Conservation (phyloP, 2,888 invertebrate genomes). For the Cremastobaeus sp. region DNA sequence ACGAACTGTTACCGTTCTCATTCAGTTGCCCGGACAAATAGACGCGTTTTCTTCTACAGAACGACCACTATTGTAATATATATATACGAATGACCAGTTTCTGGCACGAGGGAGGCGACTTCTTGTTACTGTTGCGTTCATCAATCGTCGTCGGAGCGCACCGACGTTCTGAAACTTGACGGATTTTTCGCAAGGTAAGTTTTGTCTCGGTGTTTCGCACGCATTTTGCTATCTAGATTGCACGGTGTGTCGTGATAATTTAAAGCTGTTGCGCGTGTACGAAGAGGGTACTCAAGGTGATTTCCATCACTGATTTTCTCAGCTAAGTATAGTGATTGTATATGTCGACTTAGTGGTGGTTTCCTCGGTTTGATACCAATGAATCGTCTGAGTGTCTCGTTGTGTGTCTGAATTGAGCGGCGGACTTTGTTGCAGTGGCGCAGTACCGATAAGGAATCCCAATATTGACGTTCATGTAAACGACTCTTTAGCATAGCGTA, state of each 20-base stretch:
- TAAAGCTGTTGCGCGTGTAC: constrained; percentile 7
- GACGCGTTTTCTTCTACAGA: too few species aligned
- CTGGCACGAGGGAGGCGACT: too few species aligned
- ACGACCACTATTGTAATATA: background rate
- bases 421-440: constrained; percentile 44
- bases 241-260: constrained; percentile 21
- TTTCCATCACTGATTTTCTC: constrained; percentile 54
- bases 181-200: constrained; percentile 22
- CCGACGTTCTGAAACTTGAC: too few species aligned
- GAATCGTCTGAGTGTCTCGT: constrained; percentile 35
- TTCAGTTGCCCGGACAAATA: background rate
- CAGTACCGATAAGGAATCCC: constrained; percentile 45
- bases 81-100: background rate
- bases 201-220: constrained; percentile 7
- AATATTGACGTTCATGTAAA: constrained; percentile 57
- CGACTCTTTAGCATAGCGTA: constrained; percentile 60
- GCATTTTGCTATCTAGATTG: constrained; percentile 46
- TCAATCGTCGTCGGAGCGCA: too few species aligned
- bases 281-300: constrained; percentile 12
- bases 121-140: too few species aligned
- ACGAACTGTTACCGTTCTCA: background rate
- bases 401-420: constrained; percentile 31
- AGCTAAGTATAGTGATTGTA: constrained; percentile 52
- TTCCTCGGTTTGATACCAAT: constrained; percentile 45
- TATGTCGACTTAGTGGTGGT: constrained; percentile 52